phyloP scores from a whole-genome alignment of 2,797 vertebrate genomes.

The Parauchenoglanis punctatus region DNA sequence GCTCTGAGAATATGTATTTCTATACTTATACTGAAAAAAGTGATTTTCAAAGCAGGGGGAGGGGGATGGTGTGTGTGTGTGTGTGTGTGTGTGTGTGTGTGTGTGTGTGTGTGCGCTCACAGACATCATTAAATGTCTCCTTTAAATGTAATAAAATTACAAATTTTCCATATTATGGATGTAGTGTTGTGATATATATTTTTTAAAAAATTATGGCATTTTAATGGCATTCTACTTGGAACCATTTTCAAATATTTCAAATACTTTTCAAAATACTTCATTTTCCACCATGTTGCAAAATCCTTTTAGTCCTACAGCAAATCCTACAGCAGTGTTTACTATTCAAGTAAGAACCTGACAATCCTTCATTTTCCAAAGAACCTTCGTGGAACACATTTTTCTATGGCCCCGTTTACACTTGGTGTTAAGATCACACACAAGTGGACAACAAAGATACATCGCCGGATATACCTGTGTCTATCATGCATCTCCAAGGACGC shows the following conservation, averaged over 20 bases:
- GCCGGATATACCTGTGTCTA: no score
- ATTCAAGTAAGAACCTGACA: neutral
- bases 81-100: neutral
- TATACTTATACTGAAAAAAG: constrained; percentile 49
- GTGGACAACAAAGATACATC: no score
- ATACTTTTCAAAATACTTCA: constrained; percentile 4
- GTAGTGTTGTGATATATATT: neutral
- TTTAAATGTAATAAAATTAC: constrained; percentile 17
- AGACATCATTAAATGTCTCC: neutral
- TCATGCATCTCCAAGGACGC: no score
- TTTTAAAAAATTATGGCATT: neutral
- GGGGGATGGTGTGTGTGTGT: neutral
- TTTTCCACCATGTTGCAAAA: constrained; percentile 6
- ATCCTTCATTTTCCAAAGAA: neutral
- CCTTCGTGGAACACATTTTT: neutral
- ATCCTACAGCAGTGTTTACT: neutral
- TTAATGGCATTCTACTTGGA: neutral
- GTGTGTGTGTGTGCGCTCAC: neutral
- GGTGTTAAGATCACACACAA: no score
- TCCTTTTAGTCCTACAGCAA: neutral
- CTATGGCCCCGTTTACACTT: no score
- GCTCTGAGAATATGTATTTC: constrained; percentile 60
- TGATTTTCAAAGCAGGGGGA: constrained; percentile 22
- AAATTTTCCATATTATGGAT: neutral
- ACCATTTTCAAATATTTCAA: neutral